Base-by-base conservation (phyloP, 2,113 vertebrate genomes). In the Thinocorus orbignyianus region DNA sequence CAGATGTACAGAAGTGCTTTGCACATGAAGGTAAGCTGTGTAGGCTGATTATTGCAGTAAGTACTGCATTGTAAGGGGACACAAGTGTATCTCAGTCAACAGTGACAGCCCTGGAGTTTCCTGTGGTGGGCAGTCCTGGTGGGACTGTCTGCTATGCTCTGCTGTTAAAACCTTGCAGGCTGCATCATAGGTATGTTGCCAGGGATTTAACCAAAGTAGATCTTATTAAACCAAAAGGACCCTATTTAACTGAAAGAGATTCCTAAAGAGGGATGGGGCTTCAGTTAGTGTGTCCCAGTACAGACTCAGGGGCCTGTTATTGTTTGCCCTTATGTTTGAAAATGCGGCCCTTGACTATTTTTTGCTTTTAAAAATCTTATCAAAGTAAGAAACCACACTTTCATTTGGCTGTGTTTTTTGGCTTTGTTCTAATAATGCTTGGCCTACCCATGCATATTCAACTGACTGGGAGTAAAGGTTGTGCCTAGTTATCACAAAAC, bases 1-100 rank as follows among this genome's bases (percentile, higher is more conserved):
- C 8, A 13, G 35, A 24, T 0, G 0, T 7, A 58, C 31, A n/a
- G 60, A 49, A 3, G 6, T 2, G 2, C 41, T 84, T 64, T 48
- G 35, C 4, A 8, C 25, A 60, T 60, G 17, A 54, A 71, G 28
- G 24, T 66, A 48, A 86, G 33, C 0, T 2, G 9, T 7, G 18
- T 8, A 55, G 49, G 31, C 17, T 81, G n/a, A 39, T 64, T 57
- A 31, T 20, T 81, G 48, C 30, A 35, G 6, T 23, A 35, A 42
- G 37, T 20, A 30, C 18, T 31, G 25, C 4, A 0, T 72, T 0
- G 0, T 64, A 80, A 39, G 37, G 23, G 31, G 31, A 74, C 44
- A 55, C 37, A 33, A 31, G 37, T 18, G 15, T 33, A 20, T 73
- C 41, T 65, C 0, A 0, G 46, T 39, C 46, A 39, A 14, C 25